phyloP scores from a whole-genome alignment of 2,113 vertebrate species.

The Pycnonotus jocosus region DNA sequence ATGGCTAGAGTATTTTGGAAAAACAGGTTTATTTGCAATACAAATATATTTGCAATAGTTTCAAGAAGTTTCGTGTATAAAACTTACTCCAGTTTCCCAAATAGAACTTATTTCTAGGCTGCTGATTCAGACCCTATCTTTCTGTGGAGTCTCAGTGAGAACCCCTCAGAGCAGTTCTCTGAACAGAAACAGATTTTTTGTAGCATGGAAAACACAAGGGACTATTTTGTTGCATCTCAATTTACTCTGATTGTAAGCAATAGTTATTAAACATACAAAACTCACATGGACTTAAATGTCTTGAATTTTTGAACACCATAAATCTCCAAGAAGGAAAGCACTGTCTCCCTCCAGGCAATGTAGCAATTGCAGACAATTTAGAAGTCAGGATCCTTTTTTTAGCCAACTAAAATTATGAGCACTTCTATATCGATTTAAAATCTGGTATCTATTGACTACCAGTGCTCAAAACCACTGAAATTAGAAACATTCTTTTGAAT shows the following conservation, averaged over 20 bases:
- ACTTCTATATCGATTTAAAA: background rate
- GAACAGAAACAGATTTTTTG: background rate
- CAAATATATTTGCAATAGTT: background rate
- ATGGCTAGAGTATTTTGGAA: background rate
- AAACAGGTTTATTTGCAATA: background rate
- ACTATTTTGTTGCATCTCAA: background rate
- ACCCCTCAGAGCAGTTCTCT: background rate
- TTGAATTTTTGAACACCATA: background rate
- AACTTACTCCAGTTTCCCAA: background rate
- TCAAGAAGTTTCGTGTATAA: background rate
- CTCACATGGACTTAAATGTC: background rate
- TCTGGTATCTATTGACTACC: background rate
- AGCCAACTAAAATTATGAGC: background rate
- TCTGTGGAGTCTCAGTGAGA: background rate
- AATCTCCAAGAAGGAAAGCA: background rate
- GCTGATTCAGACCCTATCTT: background rate
- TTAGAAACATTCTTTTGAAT: background rate
- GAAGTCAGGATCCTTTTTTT: background rate
- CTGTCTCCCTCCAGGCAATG: background rate
- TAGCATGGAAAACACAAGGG: background rate
- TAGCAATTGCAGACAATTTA: background rate
- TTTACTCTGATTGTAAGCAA: background rate
- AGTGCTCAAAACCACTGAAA: background rate
- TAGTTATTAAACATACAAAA: background rate
- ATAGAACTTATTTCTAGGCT: background rate